phyloP scores from a whole-genome alignment of 1,140 invertebrate genomes.

The Atopsyche davidsoni region DNA sequence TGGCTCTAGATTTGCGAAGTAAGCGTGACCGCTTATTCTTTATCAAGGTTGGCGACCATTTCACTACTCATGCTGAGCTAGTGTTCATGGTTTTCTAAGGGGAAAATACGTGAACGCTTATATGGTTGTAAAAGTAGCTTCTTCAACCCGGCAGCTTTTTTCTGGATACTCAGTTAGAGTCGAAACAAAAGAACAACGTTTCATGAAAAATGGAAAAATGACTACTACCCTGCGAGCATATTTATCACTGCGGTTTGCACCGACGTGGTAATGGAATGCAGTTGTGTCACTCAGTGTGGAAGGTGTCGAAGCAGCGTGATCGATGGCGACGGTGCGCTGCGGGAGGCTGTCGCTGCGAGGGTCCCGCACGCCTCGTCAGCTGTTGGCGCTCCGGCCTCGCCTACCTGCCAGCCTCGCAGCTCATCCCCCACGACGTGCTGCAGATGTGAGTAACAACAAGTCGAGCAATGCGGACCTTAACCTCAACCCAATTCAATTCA shows the following conservation, averaged over 20 bases:
- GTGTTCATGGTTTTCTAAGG: no score
- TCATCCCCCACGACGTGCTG: conserved; percentile 61
- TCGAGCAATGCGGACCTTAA: not conserved
- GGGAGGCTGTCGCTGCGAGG: conserved; percentile 62
- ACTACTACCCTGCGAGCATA: not conserved
- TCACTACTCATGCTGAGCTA: no score
- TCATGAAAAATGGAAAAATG: not conserved
- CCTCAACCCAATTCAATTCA: not conserved
- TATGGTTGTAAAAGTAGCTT: no score
- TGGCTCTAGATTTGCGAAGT: no score
- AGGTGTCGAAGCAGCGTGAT: conserved; percentile 51
- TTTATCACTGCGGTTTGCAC: not conserved
- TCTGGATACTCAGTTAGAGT: no score
- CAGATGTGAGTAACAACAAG: conserved; percentile 54
- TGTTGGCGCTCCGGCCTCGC: conserved; percentile 65
- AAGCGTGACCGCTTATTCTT: no score
- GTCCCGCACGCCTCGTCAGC: conserved; percentile 57
- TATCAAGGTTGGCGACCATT: no score
- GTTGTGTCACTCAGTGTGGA: conserved; percentile 61
- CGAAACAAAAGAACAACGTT: not conserved
- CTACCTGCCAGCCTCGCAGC: conserved; percentile 58
- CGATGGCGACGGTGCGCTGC: conserved; percentile 67
- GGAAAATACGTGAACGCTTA: no score
- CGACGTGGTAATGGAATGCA: no score
- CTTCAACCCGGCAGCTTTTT: no score